These are phyloP conservation scores for Arrhamphus sclerolepis DNA, from an alignment of 2,797 vertebrate species.

Conservation along the genomic window DNA sequence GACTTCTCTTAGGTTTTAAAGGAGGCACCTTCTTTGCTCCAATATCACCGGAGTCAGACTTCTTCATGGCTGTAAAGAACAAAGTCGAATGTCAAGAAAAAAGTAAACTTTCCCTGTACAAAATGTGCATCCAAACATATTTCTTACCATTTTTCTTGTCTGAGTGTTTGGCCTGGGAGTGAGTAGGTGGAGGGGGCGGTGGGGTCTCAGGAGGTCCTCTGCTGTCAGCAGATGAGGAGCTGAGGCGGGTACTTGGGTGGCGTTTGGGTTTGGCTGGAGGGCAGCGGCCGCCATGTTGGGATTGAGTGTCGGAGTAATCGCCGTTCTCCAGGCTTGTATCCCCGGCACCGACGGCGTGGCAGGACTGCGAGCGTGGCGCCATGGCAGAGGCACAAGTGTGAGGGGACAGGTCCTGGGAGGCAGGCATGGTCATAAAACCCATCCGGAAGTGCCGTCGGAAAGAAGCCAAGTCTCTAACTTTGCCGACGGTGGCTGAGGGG, in stretches of 20 bases:
- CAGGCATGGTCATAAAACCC: constrained; percentile 97
- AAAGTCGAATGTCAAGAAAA: constrained; percentile 22
- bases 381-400: constrained; percentile 90
- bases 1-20: constrained; percentile 90
- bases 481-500: constrained; percentile 83
- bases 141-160: constrained; percentile 80
- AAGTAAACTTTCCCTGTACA: background rate
- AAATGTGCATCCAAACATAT: background rate
- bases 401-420: constrained; percentile 91
- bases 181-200: constrained; percentile 66
- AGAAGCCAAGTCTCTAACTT: constrained; percentile 88
- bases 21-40: constrained; percentile 87
- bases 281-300: constrained; percentile 78
- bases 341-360: constrained; percentile 89
- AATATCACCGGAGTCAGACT: constrained; percentile 82
- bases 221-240: constrained; percentile 78
- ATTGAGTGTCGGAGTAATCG: constrained; percentile 80
- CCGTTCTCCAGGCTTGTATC: constrained; percentile 82
- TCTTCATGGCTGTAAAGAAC: constrained; percentile 82
- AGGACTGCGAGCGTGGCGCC: constrained; percentile 93
- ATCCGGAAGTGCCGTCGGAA: constrained; percentile 93
- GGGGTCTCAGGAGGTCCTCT: constrained; percentile 74
- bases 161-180: constrained; percentile 73
- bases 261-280: constrained; percentile 90
- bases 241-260: constrained; percentile 91